Percentiles rank a stretch among this genome's conserved stretches.
Evolutionary conservation across 2,797 vertebrate genomes (phyloP).

Genomic region (Malurus leucopterus): DNA sequence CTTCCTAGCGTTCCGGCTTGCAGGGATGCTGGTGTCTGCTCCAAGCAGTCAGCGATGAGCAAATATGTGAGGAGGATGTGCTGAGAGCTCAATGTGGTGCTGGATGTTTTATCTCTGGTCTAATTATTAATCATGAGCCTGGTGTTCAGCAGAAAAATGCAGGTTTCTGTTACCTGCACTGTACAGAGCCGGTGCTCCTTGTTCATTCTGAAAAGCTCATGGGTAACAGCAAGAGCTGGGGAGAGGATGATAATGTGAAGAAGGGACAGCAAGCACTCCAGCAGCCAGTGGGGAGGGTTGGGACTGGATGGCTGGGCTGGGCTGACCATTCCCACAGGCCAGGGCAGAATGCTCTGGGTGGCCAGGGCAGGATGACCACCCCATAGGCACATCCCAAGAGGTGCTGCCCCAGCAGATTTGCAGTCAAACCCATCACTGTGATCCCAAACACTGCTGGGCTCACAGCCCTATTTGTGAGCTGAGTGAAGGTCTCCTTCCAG

Average conservation of each 20-base stretch:
- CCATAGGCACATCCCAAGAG: neutral
- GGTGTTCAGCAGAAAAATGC: neutral
- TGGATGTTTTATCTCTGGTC: neutral
- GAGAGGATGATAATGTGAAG: neutral
- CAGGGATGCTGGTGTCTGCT: conserved; percentile 5
- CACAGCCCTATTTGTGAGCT: neutral
- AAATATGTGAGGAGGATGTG: neutral
- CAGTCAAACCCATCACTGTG: neutral
- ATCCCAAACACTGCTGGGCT: neutral
- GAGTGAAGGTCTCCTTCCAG: neutral
- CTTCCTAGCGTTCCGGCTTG: conserved; percentile 14
- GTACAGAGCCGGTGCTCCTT: neutral
- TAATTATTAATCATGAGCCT: conserved; percentile 9
- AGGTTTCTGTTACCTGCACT: neutral
- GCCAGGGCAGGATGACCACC: neutral
- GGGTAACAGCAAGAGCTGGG: neutral
- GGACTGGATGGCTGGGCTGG: neutral
- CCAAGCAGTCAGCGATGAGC: neutral
- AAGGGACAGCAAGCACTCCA: neutral
- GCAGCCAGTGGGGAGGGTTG: fast-evolving
- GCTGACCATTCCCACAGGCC: neutral
- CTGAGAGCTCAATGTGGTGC: conserved; percentile 3
- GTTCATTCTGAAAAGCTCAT: neutral
- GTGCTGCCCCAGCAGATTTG: neutral
- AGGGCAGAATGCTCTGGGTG: neutral